Conservation (phyloP, 2,888 invertebrate genomes). For the Drosophila maculinotata region DNA sequence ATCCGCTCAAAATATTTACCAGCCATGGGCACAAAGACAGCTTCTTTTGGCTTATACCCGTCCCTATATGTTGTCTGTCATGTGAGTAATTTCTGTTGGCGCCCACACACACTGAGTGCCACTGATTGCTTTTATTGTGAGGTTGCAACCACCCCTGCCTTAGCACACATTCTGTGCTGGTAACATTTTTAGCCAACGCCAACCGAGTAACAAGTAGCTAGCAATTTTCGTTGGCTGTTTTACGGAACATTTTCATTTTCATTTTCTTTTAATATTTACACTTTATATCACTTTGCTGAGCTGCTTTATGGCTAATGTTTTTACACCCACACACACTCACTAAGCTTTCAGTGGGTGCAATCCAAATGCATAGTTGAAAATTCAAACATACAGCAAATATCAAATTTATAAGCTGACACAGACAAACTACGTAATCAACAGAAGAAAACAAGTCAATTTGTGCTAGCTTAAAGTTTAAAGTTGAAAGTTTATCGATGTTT, state of each 20-base stretch:
- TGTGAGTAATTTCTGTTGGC: slow-evolving; percentile 64
- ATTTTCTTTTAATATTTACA: slow-evolving; percentile 4
- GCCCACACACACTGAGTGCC: slow-evolving; percentile 32
- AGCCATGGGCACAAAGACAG: slow-evolving; percentile 38
- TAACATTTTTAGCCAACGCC: slow-evolving; percentile 17
- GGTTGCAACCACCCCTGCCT: slow-evolving; percentile 2
- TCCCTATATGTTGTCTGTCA: slow-evolving; percentile 44
- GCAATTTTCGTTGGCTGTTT: slow-evolving; percentile 17
- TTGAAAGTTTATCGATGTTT: not conserved
- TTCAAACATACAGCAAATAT: not conserved
- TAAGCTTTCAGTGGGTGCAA: not conserved
- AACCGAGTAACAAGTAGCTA: slow-evolving; percentile 13
- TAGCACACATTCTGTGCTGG: slow-evolving; percentile 11
- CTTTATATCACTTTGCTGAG: not conserved
- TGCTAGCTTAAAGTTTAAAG: not conserved
- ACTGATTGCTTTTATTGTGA: slow-evolving; percentile 58
- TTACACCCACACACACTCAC: not conserved
- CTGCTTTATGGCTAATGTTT: not conserved
- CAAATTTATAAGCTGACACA: not conserved
- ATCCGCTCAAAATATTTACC: slow-evolving; percentile 28
- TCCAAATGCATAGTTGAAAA: not conserved
- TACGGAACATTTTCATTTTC: not conserved
- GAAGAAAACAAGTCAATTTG: not conserved
- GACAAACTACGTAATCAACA: too few species aligned
- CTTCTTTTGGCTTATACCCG: slow-evolving; percentile 24